A percentile compares a stretch with the other conserved stretches of the same genome.
phyloP scores from a whole-genome alignment of 2,797 vertebrate genomes.

The Pseudopleuronectes americanus region DNA sequence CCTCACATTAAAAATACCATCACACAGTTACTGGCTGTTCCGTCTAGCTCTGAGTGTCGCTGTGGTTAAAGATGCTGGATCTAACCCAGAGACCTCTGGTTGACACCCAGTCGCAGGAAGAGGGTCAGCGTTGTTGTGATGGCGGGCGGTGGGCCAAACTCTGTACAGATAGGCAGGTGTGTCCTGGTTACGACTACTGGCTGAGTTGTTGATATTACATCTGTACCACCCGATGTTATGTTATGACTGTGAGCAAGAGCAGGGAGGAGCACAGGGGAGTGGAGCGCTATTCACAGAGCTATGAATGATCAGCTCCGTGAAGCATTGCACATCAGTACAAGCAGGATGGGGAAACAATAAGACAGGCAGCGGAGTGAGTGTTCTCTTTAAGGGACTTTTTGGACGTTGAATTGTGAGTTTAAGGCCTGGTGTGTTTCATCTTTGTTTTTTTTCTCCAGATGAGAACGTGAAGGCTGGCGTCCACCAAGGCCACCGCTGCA shows the following conservation, averaged over 20 bases:
- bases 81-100: conserved; percentile 29
- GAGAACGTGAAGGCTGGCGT: conserved; percentile 91
- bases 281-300: conserved; percentile 49
- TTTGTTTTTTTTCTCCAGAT: conserved; percentile 80
- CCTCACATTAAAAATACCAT: conserved; percentile 40
- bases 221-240: conserved; percentile 60
- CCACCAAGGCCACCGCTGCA: conserved; percentile 89
- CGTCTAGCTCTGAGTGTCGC: conserved; percentile 15
- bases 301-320: conserved; percentile 41
- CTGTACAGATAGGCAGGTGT: conserved; percentile 65
- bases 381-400: conserved; percentile 27
- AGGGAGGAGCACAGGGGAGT: conserved; percentile 62
- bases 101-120: conserved; percentile 50
- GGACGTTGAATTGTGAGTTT: not conserved
- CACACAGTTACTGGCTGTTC: not conserved
- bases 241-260: conserved; percentile 54
- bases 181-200: conserved; percentile 53
- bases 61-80: conserved; percentile 35
- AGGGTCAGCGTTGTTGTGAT: conserved; percentile 48
- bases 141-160: conserved; percentile 52
- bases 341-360: conserved; percentile 35
- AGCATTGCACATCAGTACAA: conserved; percentile 48
- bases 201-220: conserved; percentile 63
- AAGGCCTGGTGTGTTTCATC: conserved; percentile 10
- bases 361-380: conserved; percentile 7